phyloP scores from a whole-genome alignment of 1,140 invertebrate species.

The Chironomus tepperi region DNA sequence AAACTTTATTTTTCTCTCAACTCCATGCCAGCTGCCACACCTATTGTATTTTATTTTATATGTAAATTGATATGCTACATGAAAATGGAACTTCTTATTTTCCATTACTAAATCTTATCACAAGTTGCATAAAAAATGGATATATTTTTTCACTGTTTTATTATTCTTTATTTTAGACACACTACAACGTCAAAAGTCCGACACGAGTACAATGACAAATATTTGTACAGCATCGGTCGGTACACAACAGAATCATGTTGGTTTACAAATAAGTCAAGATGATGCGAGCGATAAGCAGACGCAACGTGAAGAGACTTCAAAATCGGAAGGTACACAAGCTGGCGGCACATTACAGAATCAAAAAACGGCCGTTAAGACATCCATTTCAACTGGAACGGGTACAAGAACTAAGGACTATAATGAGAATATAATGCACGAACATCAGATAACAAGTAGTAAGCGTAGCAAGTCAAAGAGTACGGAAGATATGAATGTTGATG shows the following conservation, averaged over 20 bases:
- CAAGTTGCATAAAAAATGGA: not conserved
- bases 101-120: no score
- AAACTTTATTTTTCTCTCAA: no score
- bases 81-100: no score
- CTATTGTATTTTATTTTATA: no score
- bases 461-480: conserved; percentile 79
- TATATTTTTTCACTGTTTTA: not conserved
- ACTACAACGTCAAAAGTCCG: conserved; percentile 50
- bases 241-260: conserved; percentile 45
- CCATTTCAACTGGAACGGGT: conserved; percentile 51
- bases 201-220: conserved; percentile 51
- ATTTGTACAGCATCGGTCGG: conserved; percentile 54
- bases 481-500: conserved; percentile 73
- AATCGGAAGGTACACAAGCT: conserved; percentile 73
- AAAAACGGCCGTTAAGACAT: conserved; percentile 43
- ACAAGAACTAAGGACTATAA: conserved; percentile 35
- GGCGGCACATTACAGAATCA: conserved; percentile 54
- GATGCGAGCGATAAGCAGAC: conserved; percentile 30
- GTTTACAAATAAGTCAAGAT: conserved; percentile 38
- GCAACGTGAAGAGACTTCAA: conserved; percentile 45
- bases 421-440: conserved; percentile 30
- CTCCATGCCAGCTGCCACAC: no score
- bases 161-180: conserved; percentile 31
- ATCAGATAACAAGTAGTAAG: conserved; percentile 46
- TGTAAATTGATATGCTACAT: no score